These are phyloP conservation scores for Apis laboriosa DNA, from an alignment of 1,140 invertebrate genomes.

Conservation along the genomic window DNA sequence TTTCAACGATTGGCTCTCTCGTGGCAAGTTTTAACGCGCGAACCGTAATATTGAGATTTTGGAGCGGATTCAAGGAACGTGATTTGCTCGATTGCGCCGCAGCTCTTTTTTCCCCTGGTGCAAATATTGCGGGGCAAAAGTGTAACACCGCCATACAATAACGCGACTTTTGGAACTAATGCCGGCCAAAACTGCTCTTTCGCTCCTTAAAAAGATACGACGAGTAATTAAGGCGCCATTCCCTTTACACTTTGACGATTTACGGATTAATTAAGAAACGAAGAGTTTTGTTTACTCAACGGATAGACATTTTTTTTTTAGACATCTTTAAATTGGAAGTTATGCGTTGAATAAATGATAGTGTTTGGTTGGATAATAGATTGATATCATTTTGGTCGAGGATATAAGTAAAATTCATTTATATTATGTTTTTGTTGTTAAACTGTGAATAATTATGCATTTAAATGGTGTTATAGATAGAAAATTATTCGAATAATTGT, in stretches of 20 bases:
- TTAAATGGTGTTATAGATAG: too few relatives aligned
- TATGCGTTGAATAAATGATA: neutral
- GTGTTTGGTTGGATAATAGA: too few relatives aligned
- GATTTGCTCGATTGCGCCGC: neutral
- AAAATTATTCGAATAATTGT: too few relatives aligned
- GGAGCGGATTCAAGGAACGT: neutral
- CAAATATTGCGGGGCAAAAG: neutral
- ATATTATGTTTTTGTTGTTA: too few relatives aligned
- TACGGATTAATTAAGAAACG: neutral
- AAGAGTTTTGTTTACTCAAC: neutral
- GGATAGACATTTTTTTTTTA: too few relatives aligned
- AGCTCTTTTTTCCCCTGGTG: neutral
- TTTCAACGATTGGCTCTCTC: too few relatives aligned
- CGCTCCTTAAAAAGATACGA: slow-evolving; percentile 19
- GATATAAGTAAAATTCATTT: too few relatives aligned
- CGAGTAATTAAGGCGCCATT: neutral
- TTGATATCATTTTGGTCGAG: too few relatives aligned
- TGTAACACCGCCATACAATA: neutral
- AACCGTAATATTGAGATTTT: neutral
- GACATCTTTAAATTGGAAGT: neutral
- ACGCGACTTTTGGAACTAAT: neutral
- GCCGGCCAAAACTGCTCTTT: neutral
- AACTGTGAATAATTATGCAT: too few relatives aligned
- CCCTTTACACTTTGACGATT: neutral
- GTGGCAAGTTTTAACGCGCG: neutral